Percentiles rank a stretch among this genome's conserved stretches.
Conservation (phyloP, 2,888 invertebrate species). For the Xylota segnis region DNA sequence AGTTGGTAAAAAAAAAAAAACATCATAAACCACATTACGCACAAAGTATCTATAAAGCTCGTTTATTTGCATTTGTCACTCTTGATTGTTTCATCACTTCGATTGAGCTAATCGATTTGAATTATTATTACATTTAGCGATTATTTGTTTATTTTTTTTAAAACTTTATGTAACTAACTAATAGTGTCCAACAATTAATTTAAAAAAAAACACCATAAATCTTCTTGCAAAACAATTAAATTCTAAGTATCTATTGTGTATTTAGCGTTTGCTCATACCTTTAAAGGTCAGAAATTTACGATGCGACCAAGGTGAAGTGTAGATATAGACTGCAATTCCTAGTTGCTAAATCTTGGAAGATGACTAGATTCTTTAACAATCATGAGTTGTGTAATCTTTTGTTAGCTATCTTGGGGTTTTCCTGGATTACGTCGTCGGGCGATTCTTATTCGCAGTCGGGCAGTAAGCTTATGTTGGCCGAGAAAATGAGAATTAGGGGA, state of each 20-base stretch:
- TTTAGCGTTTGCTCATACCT: not conserved
- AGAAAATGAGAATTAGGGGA: not conserved
- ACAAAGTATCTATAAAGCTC: too few relatives aligned
- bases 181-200: too few relatives aligned
- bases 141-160: too few relatives aligned
- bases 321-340: not conserved
- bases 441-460: not conserved
- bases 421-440: not conserved
- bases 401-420: not conserved
- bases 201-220: not conserved
- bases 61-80: too few relatives aligned
- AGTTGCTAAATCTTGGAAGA: not conserved
- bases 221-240: not conserved
- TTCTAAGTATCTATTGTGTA: not conserved
- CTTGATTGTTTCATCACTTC: too few relatives aligned
- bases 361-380: not conserved
- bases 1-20: too few relatives aligned
- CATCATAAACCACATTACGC: too few relatives aligned
- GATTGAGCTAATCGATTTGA: too few relatives aligned
- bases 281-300: not conserved
- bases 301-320: slow-evolving; percentile 28
- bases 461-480: not conserved
- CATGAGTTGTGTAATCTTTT: not conserved
- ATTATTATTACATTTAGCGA: too few relatives aligned
- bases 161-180: too few relatives aligned